These are phyloP conservation scores for Parapristionchus giblindavisi DNA, from an alignment of 2,888 invertebrate genomes.

Conservation along the genomic window DNA sequence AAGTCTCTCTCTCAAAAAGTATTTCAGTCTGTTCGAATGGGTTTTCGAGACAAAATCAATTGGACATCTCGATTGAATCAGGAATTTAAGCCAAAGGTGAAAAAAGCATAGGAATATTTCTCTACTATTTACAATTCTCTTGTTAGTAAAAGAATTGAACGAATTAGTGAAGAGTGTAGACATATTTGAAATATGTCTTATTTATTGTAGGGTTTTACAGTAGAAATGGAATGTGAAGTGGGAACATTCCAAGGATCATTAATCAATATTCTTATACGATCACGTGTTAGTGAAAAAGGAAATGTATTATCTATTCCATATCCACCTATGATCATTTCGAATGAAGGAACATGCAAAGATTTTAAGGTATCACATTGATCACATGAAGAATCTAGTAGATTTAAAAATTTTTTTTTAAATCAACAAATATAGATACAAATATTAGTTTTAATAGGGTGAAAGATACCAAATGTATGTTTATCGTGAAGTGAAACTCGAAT, in stretches of 20 bases:
- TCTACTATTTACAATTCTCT: too few species aligned
- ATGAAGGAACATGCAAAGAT: not conserved
- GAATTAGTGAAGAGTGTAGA: too few species aligned
- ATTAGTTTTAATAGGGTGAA: too few species aligned
- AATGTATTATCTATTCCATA: not conserved
- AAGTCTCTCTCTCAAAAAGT: not conserved
- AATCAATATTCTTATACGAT: constrained; percentile 1
- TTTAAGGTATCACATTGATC: constrained; percentile 10
- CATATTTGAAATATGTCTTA: not conserved
- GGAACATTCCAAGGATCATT: not conserved
- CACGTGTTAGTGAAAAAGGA: not conserved
- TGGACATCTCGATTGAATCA: not conserved
- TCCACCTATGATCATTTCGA: not conserved
- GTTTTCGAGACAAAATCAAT: not conserved
- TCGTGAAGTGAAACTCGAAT: too few species aligned
- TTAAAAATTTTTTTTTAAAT: not conserved
- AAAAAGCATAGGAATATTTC: too few species aligned
- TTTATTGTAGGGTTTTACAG: constrained; percentile 11
- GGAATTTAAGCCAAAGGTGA: not conserved
- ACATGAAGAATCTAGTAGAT: not conserved
- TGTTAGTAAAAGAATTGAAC: too few species aligned
- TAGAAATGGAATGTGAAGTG: not conserved
- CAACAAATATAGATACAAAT: not conserved
- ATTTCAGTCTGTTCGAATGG: constrained; percentile 1
- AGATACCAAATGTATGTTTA: too few species aligned